Conservation (phyloP, 1,140 invertebrate species). For the Calycopis cecrops region DNA sequence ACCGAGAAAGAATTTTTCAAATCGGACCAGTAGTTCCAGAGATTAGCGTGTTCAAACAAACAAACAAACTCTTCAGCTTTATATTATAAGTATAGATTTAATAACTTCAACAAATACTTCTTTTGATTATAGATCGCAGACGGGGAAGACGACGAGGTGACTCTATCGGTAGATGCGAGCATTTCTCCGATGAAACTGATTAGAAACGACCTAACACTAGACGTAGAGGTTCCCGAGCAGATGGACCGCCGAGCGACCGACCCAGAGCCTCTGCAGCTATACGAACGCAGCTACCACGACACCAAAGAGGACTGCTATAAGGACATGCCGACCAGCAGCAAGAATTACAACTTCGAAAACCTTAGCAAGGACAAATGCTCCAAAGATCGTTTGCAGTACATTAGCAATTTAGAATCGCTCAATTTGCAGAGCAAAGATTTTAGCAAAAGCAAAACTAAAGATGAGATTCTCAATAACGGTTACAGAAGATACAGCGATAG, state of each 20-base stretch:
- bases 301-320: constrained; percentile 58
- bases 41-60: too few species aligned
- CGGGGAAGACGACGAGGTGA: constrained; percentile 75
- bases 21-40: too few species aligned
- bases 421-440: constrained; percentile 47
- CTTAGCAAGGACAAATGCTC: constrained; percentile 46
- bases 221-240: constrained; percentile 18
- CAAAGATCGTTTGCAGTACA: constrained; percentile 40
- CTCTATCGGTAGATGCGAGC: constrained; percentile 67
- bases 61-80: too few species aligned
- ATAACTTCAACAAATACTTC: too few species aligned
- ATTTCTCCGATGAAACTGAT: constrained; percentile 48
- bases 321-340: constrained; percentile 61
- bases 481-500: constrained; percentile 60
- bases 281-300: constrained; percentile 50
- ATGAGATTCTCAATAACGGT: constrained; percentile 51
- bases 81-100: too few species aligned
- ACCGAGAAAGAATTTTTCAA: too few species aligned
- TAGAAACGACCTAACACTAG: constrained; percentile 51
- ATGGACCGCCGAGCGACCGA: constrained; percentile 33
- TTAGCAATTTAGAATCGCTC: constrained; percentile 42
- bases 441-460: constrained; percentile 38
- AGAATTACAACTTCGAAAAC: constrained; percentile 55
- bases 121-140: constrained; percentile 48
- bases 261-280: constrained; percentile 37